These are phyloP conservation scores for Cantharis flavilabris DNA, from an alignment of 2,888 invertebrate genomes.

Conservation along the genomic window DNA sequence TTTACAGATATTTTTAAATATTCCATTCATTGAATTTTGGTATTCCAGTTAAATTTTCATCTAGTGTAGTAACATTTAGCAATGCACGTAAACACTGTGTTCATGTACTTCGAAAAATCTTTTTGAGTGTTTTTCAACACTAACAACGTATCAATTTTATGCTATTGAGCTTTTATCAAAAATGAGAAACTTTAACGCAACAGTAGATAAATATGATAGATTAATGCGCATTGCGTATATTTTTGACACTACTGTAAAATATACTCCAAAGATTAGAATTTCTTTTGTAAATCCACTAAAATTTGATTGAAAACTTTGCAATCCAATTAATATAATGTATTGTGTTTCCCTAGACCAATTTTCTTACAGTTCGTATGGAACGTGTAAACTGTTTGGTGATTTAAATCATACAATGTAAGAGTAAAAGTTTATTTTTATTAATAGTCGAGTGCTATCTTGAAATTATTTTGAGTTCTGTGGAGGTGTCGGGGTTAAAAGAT, in stretches of 20 bases:
- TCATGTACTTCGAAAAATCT: neutral
- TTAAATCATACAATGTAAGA: neutral
- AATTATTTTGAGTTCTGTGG: no score
- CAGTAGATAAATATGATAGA: neutral
- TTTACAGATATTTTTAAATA: no score
- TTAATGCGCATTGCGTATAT: neutral
- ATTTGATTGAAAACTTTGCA: neutral
- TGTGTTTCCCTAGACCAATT: neutral
- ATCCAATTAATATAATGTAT: neutral
- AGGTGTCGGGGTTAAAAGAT: no score
- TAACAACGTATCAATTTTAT: neutral
- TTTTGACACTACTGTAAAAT: neutral
- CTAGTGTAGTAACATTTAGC: no score
- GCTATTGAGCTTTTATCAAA: neutral
- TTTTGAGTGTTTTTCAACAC: neutral
- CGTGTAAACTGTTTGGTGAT: neutral
- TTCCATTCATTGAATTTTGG: no score
- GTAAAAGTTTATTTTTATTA: neutral
- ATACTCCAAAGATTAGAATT: neutral
- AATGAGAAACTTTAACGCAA: neutral
- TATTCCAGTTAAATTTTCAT: no score
- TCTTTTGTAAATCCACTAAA: neutral
- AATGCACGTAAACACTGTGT: no score
- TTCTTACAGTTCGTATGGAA: neutral
- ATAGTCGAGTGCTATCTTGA: no score